A percentile compares a stretch with the other conserved stretches of the same genome.
Conservation (phyloP, 2,113 vertebrate species). For the Lamprologus sp. region DNA sequence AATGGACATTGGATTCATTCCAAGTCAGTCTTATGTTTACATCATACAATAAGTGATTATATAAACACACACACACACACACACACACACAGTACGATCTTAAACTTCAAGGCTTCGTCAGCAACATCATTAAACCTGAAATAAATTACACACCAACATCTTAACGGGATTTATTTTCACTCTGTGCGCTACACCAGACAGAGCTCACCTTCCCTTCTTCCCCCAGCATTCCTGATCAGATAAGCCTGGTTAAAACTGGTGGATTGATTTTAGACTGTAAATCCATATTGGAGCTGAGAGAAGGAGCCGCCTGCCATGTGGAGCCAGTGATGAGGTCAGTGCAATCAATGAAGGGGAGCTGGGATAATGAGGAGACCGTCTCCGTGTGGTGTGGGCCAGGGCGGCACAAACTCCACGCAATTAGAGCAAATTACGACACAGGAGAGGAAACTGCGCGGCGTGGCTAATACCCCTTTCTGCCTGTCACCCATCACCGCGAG, state of each 20-base stretch:
- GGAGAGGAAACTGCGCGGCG: not conserved
- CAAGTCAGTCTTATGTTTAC: not conserved
- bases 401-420: not conserved
- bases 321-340: slow-evolving; percentile 54
- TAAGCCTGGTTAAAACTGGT: slow-evolving; percentile 57
- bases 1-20: not conserved
- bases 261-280: slow-evolving; percentile 68
- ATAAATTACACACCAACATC: slow-evolving; percentile 35
- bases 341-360: slow-evolving; percentile 56
- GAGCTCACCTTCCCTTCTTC: not conserved
- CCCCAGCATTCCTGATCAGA: slow-evolving; percentile 1
- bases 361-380: slow-evolving; percentile 50
- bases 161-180: slow-evolving; percentile 37
- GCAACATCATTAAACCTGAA: slow-evolving; percentile 10
- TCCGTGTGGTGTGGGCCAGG: not conserved
- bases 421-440: slow-evolving; percentile 35
- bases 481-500: not conserved
- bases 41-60: not conserved
- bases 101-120: slow-evolving; percentile 15
- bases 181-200: slow-evolving; percentile 15
- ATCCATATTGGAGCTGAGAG: slow-evolving; percentile 38
- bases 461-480: not conserved
- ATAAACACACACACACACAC: not conserved
- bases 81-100: not conserved
- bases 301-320: slow-evolving; percentile 38